phyloP scores from a whole-genome alignment of 2,113 vertebrate species.

The Cacatua alba region DNA sequence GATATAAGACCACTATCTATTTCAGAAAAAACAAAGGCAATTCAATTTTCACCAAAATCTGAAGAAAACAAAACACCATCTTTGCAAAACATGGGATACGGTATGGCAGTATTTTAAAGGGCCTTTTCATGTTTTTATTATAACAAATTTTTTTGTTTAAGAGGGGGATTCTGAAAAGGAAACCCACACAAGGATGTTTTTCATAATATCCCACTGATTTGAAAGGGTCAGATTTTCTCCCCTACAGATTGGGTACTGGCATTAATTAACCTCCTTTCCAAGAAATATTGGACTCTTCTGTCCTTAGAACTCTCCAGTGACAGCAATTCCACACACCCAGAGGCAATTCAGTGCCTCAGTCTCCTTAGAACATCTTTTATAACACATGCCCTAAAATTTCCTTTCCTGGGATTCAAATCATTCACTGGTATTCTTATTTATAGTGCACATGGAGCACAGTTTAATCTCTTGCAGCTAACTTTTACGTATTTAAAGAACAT shows the following conservation, averaged over 20 bases:
- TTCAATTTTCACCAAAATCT: background rate
- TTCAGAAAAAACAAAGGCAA: background rate
- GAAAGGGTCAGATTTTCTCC: conserved; percentile 14
- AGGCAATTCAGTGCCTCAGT: background rate
- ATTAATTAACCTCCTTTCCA: conserved; percentile 12
- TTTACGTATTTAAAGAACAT: background rate
- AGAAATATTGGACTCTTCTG: background rate
- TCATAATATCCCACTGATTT: background rate
- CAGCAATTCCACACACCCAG: background rate
- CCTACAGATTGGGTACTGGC: background rate
- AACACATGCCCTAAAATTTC: background rate
- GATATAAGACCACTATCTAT: background rate
- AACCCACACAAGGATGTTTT: background rate
- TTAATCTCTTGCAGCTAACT: background rate
- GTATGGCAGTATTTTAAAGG: background rate
- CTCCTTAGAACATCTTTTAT: background rate
- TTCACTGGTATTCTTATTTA: background rate
- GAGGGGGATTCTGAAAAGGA: background rate
- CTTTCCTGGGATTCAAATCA: background rate
- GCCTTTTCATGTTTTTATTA: background rate
- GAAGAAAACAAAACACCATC: background rate
- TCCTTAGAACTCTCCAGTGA: background rate
- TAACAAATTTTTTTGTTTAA: background rate
- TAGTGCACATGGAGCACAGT: background rate
- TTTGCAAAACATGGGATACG: background rate